Evolutionary conservation across 2,888 invertebrate genomes (phyloP).

Genomic region (Hemithea aestivaria): DNA sequence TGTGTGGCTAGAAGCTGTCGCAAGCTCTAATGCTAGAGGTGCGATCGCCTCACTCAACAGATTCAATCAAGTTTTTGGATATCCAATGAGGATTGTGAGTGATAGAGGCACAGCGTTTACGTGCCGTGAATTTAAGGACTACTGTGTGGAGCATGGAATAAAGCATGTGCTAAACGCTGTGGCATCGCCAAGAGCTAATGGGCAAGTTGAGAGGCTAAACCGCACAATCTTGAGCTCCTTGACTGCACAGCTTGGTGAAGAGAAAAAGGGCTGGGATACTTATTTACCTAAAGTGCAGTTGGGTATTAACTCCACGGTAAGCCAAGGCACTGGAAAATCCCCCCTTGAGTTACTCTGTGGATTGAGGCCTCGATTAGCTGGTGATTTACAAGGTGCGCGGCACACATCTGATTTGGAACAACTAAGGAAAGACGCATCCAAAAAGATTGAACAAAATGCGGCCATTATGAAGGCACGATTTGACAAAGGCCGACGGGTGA

Average conservation of each 20-base stretch:
- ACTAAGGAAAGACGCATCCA: background rate
- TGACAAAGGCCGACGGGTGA: conserved; percentile 5
- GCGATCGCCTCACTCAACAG: background rate
- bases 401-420: too few species aligned
- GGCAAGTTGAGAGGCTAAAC: too few species aligned
- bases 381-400: too few species aligned
- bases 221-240: too few species aligned
- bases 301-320: background rate
- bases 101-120: background rate
- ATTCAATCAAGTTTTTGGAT: background rate
- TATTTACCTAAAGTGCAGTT: background rate
- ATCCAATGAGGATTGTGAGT: background rate
- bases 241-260: background rate
- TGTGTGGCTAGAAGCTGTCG: conserved; percentile 7
- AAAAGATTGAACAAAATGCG: too few species aligned
- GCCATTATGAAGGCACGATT: conserved; percentile 8
- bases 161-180: too few species aligned
- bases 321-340: too few species aligned
- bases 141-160: background rate
- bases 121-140: background rate
- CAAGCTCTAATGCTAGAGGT: background rate
- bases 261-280: background rate
- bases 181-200: too few species aligned
- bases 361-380: too few species aligned
- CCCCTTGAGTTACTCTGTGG: too few species aligned